Evolutionary conservation across 2,113 vertebrate genomes (phyloP), one percentile per base, ranked within the genome.

Genomic region (Carettochelys insculpta): DNA sequence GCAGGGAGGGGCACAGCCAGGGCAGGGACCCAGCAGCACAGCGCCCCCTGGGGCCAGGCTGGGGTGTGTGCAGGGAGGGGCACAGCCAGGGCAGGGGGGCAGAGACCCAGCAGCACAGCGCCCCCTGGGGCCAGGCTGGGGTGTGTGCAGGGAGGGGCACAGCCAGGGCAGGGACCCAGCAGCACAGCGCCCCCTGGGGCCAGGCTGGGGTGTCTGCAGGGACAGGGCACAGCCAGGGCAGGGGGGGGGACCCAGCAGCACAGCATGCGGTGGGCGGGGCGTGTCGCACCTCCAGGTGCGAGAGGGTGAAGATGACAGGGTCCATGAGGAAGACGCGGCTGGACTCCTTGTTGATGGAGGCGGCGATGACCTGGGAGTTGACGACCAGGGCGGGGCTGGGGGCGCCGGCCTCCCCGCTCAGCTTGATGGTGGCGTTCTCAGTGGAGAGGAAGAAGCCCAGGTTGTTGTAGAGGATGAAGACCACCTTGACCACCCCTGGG

Each of bases 321-420:
- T 99, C 98, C 50, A 98, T 99, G 51, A 99, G 98, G 95, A 99
- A 99, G 94, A 99, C 98, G 1, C 98, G 97, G 95, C 98, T 99
- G 65, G 99, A 99, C 94, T 99, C 99, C 93, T 99, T 99, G 95
- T 99, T 99, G 95, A 99, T 99, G 79, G 99, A 99, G 0, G 99
- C 99, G 1, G 99, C 98, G 3, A 99, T 99, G 84, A 99, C 98
- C 85, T 99, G 98, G 0, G 99, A 98, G 96, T 99, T 99, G 83
- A 99, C 99, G 3, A 98, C 98, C 87, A 99, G 95, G 45, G 98
- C 97, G 1, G 94, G 93, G 93, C 95, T 97, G 79, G 97, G 97
- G 0, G 95, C 47, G 38, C 97, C 97, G 0, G 91, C 80, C 68
- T 98, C 98, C 20, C 98, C 92, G 1, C 98, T 98, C 97, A 99